A percentile compares a stretch with the other conserved stretches of the same genome.
These are phyloP conservation scores for Microchirus variegatus DNA, from an alignment of 2,797 vertebrate genomes.

Conservation along the genomic window DNA sequence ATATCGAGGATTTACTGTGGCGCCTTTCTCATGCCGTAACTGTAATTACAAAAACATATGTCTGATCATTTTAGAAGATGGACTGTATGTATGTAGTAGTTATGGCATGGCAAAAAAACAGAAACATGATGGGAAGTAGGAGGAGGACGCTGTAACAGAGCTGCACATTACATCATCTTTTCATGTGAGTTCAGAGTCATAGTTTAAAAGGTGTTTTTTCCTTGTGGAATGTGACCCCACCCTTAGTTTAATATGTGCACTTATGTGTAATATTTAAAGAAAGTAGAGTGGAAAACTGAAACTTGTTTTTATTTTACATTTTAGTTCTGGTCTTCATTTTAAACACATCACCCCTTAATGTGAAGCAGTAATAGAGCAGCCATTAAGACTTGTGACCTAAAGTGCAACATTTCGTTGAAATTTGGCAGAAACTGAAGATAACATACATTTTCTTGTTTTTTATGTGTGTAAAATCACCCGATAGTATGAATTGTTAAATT, in stretches of 20 bases:
- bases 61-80: slow-evolving; percentile 58
- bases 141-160: slow-evolving; percentile 21
- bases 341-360: neutral
- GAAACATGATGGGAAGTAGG: slow-evolving; percentile 13
- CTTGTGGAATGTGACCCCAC: neutral
- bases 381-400: neutral
- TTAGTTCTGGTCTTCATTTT: neutral
- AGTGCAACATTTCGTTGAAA: neutral
- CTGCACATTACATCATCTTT: slow-evolving; percentile 20
- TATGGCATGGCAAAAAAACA: slow-evolving; percentile 31
- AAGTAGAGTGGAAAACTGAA: neutral
- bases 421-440: no score
- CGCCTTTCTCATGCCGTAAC: slow-evolving; percentile 40
- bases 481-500: no score
- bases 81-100: slow-evolving; percentile 22
- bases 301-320: neutral
- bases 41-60: slow-evolving; percentile 53
- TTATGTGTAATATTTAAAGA: slow-evolving; percentile 9
- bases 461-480: no score
- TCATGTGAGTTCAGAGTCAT: slow-evolving; percentile 9
- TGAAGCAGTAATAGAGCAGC: neutral
- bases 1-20: slow-evolving; percentile 50
- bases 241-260: slow-evolving; percentile 1
- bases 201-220: slow-evolving; percentile 10
- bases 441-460: no score